These are phyloP conservation scores for Arothron firmamentum DNA, from an alignment of 2,113 vertebrate species.

Conservation along the genomic window DNA sequence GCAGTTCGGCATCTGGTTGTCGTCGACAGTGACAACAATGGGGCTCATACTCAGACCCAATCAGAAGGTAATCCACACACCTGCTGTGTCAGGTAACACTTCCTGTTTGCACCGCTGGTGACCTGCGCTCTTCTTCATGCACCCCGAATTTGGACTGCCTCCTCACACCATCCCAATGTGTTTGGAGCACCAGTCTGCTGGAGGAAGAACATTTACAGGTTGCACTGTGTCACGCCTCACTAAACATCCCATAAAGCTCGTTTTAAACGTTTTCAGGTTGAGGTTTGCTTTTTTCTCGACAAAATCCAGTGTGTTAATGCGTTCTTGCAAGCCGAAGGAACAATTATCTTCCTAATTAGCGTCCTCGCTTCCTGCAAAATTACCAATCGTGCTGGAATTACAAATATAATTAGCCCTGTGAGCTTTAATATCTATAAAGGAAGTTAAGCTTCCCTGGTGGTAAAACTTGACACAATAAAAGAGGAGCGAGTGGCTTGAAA, in stretches of 20 bases:
- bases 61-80: slow-evolving; percentile 53
- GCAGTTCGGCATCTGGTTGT: not conserved
- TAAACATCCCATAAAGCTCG: not conserved
- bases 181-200: too few species aligned
- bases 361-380: slow-evolving; percentile 23
- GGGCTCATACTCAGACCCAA: slow-evolving; percentile 38
- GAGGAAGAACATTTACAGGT: too few species aligned
- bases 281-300: not conserved
- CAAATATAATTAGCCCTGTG: slow-evolving; percentile 31
- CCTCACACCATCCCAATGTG: not conserved
- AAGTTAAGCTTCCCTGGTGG: slow-evolving; percentile 16
- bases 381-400: slow-evolving; percentile 5
- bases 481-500: slow-evolving; percentile 27
- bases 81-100: slow-evolving; percentile 40
- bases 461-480: slow-evolving; percentile 22
- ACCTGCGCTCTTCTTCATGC: slow-evolving; percentile 22
- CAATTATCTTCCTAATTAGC: slow-evolving; percentile 13
- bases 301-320: not conserved
- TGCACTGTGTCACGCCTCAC: too few species aligned
- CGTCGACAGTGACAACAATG: slow-evolving; percentile 31
- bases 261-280: not conserved
- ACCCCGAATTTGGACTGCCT: slow-evolving; percentile 17
- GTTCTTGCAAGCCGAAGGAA: slow-evolving; percentile 3
- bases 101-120: slow-evolving; percentile 21
- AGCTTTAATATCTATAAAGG: slow-evolving; percentile 35